Percentiles rank a stretch among this genome's conserved stretches.
phyloP scores from a whole-genome alignment of 2,888 invertebrate species.

The Epistrophe grossulariae region DNA sequence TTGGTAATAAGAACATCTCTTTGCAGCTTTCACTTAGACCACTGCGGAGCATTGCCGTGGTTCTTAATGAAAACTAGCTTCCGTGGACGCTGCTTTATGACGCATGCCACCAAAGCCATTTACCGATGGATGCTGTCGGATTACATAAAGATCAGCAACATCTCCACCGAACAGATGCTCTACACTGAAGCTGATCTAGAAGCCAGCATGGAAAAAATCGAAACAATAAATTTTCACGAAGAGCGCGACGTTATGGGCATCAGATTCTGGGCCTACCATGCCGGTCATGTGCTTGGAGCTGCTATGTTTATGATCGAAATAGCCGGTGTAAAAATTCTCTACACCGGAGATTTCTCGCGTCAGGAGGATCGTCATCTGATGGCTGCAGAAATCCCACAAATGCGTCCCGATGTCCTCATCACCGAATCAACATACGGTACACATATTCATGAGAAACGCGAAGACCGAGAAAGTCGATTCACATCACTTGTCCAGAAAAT shows the following conservation, averaged over 20 bases:
- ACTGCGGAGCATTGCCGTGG: slow-evolving; percentile 99
- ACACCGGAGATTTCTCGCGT: slow-evolving; percentile 99
- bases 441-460: slow-evolving; percentile 99
- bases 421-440: slow-evolving; percentile 99
- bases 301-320: slow-evolving; percentile 99
- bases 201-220: slow-evolving; percentile 99
- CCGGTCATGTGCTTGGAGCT: slow-evolving; percentile 99
- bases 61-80: slow-evolving; percentile 98
- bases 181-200: slow-evolving; percentile 99
- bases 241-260: slow-evolving; percentile 98
- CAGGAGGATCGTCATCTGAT: slow-evolving; percentile 99
- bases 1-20: slow-evolving; percentile 26
- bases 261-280: slow-evolving; percentile 99
- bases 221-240: slow-evolving; percentile 98
- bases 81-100: slow-evolving; percentile 99
- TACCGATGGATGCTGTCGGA: slow-evolving; percentile 99
- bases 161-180: slow-evolving; percentile 97
- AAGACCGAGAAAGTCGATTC: slow-evolving; percentile 97
- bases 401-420: slow-evolving; percentile 98
- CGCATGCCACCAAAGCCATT: slow-evolving; percentile 99
- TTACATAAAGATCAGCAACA: slow-evolving; percentile 99
- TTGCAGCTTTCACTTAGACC: slow-evolving; percentile 97
- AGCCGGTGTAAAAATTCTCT: slow-evolving; percentile 97
- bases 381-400: slow-evolving; percentile 99
- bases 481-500: slow-evolving; percentile 97